Percentiles rank a stretch among this genome's conserved stretches.
These are phyloP conservation scores for Labroides dimidiatus DNA, from an alignment of 2,797 vertebrate genomes.

Conservation along the genomic window DNA sequence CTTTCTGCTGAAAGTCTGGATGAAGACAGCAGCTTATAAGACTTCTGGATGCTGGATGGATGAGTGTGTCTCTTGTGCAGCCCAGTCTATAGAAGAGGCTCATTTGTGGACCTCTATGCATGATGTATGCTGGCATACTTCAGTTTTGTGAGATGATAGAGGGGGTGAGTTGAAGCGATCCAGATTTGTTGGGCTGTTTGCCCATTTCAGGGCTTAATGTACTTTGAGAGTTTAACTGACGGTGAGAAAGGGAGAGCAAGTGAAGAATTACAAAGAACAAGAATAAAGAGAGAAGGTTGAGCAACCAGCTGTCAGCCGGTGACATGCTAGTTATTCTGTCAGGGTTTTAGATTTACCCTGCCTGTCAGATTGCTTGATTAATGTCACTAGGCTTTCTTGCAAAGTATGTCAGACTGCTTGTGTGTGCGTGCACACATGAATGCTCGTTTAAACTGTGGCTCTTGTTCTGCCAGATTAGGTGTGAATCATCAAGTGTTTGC, in stretches of 20 bases:
- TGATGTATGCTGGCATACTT: conserved; percentile 36
- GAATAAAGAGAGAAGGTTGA: conserved; percentile 27
- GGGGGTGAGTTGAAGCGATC: conserved; percentile 7
- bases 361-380: conserved; percentile 49
- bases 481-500: conserved; percentile 65
- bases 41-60: no score
- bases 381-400: conserved; percentile 27
- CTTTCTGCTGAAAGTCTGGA: no score
- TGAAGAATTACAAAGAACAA: conserved; percentile 14
- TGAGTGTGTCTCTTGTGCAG: no score
- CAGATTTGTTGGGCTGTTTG: conserved; percentile 41
- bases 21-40: no score
- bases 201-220: conserved; percentile 45
- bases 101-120: no score
- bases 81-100: no score
- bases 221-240: conserved; percentile 26
- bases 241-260: background rate
- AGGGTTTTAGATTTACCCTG: conserved; percentile 42
- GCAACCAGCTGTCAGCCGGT: conserved; percentile 51
- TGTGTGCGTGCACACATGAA: conserved; percentile 12
- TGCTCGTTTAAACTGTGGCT: background rate
- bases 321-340: conserved; percentile 54
- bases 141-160: background rate
- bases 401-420: conserved; percentile 10
- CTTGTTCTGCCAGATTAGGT: conserved; percentile 42